Conservation (phyloP, 2,888 invertebrate species). For the Syrphus vitripennis region DNA sequence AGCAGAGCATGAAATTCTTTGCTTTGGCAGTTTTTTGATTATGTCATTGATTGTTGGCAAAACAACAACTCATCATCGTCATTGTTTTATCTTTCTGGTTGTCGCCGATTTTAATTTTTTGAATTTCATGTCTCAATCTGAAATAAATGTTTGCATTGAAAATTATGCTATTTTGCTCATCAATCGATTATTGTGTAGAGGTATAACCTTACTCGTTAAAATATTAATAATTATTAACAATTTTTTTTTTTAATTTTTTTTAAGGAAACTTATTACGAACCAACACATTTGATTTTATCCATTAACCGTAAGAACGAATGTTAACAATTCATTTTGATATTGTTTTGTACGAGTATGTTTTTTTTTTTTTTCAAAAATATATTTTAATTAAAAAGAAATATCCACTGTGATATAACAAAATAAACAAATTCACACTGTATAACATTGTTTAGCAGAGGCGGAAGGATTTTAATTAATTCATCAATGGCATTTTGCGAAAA, state of each 20-base stretch:
- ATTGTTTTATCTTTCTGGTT: conserved; percentile 5
- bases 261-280: not conserved
- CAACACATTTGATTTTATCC: not conserved
- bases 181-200: not conserved
- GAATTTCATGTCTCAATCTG: conserved; percentile 31
- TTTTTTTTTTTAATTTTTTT: not conserved
- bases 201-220: too few species aligned
- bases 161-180: conserved; percentile 19
- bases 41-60: conserved; percentile 58
- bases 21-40: conserved; percentile 57
- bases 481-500: conserved; percentile 35
- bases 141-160: not conserved
- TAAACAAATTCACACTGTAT: too few species aligned
- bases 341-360: not conserved
- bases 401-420: not conserved
- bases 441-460: conserved; percentile 19
- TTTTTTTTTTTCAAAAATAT: not conserved
- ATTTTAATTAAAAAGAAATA: conserved; percentile 37
- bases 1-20: conserved; percentile 58
- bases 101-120: conserved; percentile 7
- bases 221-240: not conserved
- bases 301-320: not conserved
- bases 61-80: conserved; percentile 30
- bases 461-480: conserved; percentile 58
- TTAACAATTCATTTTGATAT: not conserved